phyloP scores from a whole-genome alignment of 2,113 vertebrate genomes.

The Eulacestoma nigropectus region DNA sequence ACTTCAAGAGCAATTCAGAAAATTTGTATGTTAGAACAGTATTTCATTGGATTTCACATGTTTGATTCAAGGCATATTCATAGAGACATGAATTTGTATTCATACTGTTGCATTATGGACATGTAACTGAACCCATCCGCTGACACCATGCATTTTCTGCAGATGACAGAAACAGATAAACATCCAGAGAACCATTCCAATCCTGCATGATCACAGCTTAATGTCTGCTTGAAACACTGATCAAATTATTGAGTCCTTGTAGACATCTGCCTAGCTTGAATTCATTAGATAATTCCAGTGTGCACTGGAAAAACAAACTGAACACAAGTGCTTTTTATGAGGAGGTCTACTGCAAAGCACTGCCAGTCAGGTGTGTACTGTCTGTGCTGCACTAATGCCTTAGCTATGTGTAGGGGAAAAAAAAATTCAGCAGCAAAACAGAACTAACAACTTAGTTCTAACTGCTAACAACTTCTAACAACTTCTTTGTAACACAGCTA shows the following conservation, averaged over 20 bases:
- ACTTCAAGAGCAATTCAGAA: background rate
- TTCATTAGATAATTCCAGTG: background rate
- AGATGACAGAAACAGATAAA: background rate
- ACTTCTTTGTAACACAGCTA: background rate
- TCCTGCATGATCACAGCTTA: background rate
- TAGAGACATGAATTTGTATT: background rate
- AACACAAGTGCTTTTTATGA: background rate
- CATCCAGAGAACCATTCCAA: background rate
- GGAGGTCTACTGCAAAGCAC: background rate
- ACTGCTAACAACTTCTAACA: no score
- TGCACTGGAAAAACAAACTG: background rate
- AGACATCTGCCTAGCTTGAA: background rate
- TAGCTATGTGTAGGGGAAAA: background rate
- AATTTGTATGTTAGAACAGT: rapidly evolving
- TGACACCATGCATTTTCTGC: background rate
- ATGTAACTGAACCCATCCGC: background rate
- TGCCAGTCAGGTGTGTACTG: background rate
- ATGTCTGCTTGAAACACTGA: background rate
- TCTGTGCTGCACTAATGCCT: background rate
- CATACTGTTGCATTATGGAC: background rate
- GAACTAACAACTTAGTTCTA: background rate
- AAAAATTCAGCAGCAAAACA: background rate
- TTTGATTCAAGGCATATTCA: background rate
- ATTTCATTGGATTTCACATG: background rate
- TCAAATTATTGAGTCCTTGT: background rate